A percentile compares a stretch with the other conserved stretches of the same genome.
phyloP scores from a whole-genome alignment of 2,113 vertebrate species.

The Plecotus auritus region DNA sequence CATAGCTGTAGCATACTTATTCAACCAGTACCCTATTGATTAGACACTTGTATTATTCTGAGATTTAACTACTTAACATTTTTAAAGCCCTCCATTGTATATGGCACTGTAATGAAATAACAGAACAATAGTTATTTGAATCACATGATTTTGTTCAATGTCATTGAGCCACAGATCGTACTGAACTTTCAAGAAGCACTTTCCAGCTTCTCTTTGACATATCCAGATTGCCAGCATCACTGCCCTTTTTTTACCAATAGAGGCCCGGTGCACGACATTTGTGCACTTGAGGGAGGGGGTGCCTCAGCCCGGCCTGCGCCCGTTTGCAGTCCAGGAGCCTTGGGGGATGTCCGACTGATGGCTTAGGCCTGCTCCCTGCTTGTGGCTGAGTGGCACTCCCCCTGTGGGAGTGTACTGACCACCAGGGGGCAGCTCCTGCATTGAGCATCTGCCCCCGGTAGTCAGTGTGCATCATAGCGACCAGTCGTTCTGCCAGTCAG shows the following conservation, averaged over 20 bases:
- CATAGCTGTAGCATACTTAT: neutral
- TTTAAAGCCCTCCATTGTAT: neutral
- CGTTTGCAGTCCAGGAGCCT: too few relatives aligned
- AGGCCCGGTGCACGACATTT: too few relatives aligned
- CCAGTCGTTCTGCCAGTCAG: too few relatives aligned
- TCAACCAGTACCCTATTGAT: neutral
- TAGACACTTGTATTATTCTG: neutral
- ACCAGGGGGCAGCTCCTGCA: too few relatives aligned
- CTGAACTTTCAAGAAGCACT: neutral
- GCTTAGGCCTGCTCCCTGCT: too few relatives aligned
- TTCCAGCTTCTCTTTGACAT: neutral
- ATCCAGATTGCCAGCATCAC: neutral
- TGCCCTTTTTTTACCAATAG: neutral
- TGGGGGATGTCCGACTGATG: too few relatives aligned
- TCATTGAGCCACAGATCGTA: neutral
- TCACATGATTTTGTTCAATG: neutral
- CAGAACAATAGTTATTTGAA: neutral
- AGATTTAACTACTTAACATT: neutral
- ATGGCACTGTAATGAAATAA: neutral
- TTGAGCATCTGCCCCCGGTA: too few relatives aligned
- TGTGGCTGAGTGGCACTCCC: too few relatives aligned
- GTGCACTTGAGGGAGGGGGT: too few relatives aligned
- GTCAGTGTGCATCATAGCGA: too few relatives aligned
- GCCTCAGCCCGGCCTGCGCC: too few relatives aligned
- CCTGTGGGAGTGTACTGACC: too few relatives aligned